Base-by-base conservation (phyloP, 2,113 vertebrate species). In the Apodemus speciosus region DNA sequence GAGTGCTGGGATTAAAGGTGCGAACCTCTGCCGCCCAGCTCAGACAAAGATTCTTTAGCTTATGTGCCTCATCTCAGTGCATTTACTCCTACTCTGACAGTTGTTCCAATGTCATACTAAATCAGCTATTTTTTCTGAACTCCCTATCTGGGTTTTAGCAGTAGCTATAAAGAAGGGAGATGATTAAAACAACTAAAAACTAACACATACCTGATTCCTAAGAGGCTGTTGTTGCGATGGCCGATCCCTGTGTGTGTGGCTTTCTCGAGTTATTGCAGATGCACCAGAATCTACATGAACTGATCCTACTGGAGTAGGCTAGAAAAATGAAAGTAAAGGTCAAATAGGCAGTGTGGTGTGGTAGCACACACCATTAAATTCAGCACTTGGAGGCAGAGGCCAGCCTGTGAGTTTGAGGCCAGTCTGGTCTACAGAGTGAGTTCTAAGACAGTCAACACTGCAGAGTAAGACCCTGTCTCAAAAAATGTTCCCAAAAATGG, bases 231-330 rank as follows among this genome's bases (percentile, higher is more conserved):
- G 99, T 94, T 99, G 98, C 0, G 99, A 99, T 14, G 99, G 98
- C 25, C 99, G 98, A 62, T 99, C 99, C 97, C 99, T 98, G 95
- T 99, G 99, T 56, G 98, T 40, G 88, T 99, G 99, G 97, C 98
- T 99, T 92, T 99, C 99, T 97, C 99, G 98, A 1, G 99, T 99
- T 97, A 99, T 97, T 56, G 98, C 99, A 9, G 99, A 99, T 0
- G 99, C 98, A 95, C 99, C 99, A 9, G 99, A 99, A 96, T 99
- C 99, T 77, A 99, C 99, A 1, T 99, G 99, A 96, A 99, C 99
- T 56, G 99, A 99, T 83, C 99, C 99, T 96, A 99, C 99, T 0
- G 99, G 99, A 93, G 99, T 99, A 96, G 99, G 99, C 99, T 99
- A 93, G 68, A 98, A 96, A 93, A 96, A 97, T 6, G 96, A 97